Conservation (phyloP, 2,888 invertebrate species). For the Phortica magna region DNA sequence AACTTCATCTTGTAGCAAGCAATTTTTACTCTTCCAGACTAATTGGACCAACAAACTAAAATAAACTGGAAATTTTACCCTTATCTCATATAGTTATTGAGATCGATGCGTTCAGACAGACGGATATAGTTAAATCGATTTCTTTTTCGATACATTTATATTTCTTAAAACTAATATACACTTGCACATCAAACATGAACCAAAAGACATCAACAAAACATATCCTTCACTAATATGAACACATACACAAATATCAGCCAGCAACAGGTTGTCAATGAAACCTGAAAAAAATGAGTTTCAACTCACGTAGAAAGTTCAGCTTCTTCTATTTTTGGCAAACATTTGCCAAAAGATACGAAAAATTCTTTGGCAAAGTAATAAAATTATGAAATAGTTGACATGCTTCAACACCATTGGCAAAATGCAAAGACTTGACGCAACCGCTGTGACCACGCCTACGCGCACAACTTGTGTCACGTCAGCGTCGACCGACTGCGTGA, state of each 20-base stretch:
- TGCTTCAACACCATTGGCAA: conserved; percentile 8
- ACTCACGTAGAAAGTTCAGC: neutral
- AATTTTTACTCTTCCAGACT: too few species aligned
- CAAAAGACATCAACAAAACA: too few species aligned
- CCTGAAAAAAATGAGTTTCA: neutral
- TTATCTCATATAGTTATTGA: too few species aligned
- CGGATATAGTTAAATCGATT: too few species aligned
- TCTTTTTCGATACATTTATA: too few species aligned
- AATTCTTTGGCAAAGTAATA: conserved; percentile 6
- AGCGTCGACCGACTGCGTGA: neutral
- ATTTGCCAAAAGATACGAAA: neutral
- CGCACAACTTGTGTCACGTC: neutral
- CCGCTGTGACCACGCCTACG: neutral
- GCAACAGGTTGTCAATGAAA: neutral
- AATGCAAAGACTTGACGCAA: neutral
- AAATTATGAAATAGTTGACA: conserved; percentile 29
- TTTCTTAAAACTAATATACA: too few species aligned
- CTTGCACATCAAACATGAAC: too few species aligned
- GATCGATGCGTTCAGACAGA: too few species aligned
- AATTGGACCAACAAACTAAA: too few species aligned
- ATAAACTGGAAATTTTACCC: too few species aligned
- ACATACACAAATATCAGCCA: neutral
- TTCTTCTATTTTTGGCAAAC: conserved; percentile 2
- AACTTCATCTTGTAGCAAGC: too few species aligned
- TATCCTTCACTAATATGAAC: neutral